These are phyloP conservation scores for Oryzias javanicus DNA, from an alignment of 2,113 vertebrate genomes.

Conservation along the genomic window DNA sequence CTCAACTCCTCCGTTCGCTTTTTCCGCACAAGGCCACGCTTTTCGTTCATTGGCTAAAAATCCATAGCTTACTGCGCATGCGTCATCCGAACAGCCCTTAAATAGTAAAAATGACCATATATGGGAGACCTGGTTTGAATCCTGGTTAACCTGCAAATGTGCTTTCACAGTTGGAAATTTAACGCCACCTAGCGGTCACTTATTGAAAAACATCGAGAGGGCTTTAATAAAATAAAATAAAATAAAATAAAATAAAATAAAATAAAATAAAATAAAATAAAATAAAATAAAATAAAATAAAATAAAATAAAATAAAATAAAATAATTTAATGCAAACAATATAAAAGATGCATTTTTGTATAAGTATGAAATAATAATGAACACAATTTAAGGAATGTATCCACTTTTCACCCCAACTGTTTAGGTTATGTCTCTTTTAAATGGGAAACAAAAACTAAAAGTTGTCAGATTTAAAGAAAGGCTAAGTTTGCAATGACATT, in stretches of 20 bases:
- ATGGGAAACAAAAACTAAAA: too few species aligned
- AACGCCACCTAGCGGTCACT: slow-evolving; percentile 19
- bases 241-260: too few species aligned
- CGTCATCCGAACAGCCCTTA: slow-evolving; percentile 39
- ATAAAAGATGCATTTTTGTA: too few species aligned
- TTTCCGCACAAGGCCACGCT: slow-evolving; percentile 62
- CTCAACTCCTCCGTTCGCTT: slow-evolving; percentile 43
- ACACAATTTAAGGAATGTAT: too few species aligned
- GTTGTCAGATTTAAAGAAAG: too few species aligned
- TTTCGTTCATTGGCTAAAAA: slow-evolving; percentile 40
- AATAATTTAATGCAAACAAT: too few species aligned
- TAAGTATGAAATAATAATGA: too few species aligned
- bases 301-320: too few species aligned
- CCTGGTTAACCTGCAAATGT: not conserved
- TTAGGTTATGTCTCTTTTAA: too few species aligned
- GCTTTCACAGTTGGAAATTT: not conserved
- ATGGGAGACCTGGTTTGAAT: slow-evolving; percentile 1
- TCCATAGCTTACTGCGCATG: not conserved
- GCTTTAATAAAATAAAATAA: not conserved
- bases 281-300: not conserved
- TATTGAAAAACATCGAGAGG: too few species aligned
- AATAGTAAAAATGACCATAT: slow-evolving; percentile 49
- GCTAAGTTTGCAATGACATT: too few species aligned
- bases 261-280: not conserved
- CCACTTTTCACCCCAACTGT: too few species aligned